Base-by-base conservation (phyloP, 2,113 vertebrate species). In the Upupa epops region DNA sequence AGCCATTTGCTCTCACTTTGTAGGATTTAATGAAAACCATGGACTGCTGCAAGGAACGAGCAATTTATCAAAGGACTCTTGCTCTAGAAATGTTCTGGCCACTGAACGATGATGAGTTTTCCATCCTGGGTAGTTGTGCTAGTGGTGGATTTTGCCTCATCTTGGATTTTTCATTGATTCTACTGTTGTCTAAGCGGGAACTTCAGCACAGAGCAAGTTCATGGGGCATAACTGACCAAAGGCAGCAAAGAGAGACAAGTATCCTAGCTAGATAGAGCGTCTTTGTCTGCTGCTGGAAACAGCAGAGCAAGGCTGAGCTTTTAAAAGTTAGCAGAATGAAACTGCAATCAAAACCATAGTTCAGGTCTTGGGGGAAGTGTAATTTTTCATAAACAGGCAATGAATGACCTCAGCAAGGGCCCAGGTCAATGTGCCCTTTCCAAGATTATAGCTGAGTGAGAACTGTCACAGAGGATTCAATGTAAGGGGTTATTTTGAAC, bases 351-450 rank as follows among this genome's bases (percentile, higher is more conserved):
- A 76, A 91, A 94, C 82, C 7, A 28, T 5, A 64, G 70, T 68
- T 64, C 26, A 71, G 16, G n/a, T 51, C 60, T 42, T 59, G 17
- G 40, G 24, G 40, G 90, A 94, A 74, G 31, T 32, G 11, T 79
- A 34, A 86, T 90, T 88, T n/a, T 95, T 91, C 65, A 34, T 73
- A 75, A 80, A 59, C 56, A 90, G 65, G 40, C 65, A 77, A 34
- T 45, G n/a, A 77, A 60, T 77, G 56, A 80, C 87, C n/a, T 86
- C 82, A 80, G 74, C 51, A 76, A 93, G 59, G 24, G 54, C 51
- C 22, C 56, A 49, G 55, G 66, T 84, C 82, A 91, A 36, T 37
- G 40, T 85, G 60, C 7, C 74, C 87, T 89, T 89, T 81, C 61
- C 28, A 34, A 42, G 82, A 55, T 36, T 74, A 11, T 56, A 18